Evolutionary conservation across 2,113 vertebrate genomes (phyloP).

Genomic region (Tupaia tana): DNA sequence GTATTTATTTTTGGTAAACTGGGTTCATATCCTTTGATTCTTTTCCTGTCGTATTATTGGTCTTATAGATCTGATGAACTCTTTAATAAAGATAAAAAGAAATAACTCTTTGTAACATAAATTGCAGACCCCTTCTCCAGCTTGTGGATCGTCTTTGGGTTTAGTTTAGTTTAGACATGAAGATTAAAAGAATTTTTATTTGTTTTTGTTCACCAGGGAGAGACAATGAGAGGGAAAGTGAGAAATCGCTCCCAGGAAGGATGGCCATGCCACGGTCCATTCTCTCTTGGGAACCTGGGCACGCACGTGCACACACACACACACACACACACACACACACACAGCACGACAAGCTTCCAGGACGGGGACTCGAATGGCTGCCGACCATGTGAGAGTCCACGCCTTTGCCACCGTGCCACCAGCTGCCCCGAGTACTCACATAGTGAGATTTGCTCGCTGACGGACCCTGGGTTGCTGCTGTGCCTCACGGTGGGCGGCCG

Average conservation of each 20-base stretch:
- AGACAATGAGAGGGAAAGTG: too few species aligned
- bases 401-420: too few species aligned
- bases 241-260: too few species aligned
- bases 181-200: not conserved
- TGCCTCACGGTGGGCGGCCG: rapidly evolving
- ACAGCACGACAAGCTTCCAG: too few species aligned
- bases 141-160: not conserved
- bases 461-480: rapidly evolving
- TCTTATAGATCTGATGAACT: not conserved
- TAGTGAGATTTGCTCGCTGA: rapidly evolving
- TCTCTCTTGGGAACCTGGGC: too few species aligned
- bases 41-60: not conserved
- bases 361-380: too few species aligned
- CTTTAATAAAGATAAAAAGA: not conserved
- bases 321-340: too few species aligned
- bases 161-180: not conserved
- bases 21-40: not conserved
- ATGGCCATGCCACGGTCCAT: too few species aligned
- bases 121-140: not conserved
- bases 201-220: too few species aligned
- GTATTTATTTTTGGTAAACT: not conserved
- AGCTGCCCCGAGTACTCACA: too few species aligned
- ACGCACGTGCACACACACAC: too few species aligned
- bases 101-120: not conserved
- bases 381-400: too few species aligned